Conservation (phyloP, 92 coral and sea anemone species). For the Siderastrea siderea region DNA sequence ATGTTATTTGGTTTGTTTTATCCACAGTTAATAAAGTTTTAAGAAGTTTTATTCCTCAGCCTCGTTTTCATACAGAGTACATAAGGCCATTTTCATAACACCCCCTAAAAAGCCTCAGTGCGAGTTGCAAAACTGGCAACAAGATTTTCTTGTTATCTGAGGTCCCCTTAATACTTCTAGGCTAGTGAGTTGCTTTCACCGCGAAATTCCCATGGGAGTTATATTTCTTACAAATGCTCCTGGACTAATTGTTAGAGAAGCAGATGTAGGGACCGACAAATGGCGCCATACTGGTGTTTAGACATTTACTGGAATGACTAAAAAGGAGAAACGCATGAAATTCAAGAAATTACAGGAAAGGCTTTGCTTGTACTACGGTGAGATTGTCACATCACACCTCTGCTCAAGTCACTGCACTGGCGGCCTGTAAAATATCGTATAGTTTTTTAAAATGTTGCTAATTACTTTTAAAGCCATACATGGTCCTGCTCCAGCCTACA, state of each 20-base stretch:
- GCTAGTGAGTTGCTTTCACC: too few species aligned
- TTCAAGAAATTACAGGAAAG: background rate
- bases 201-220: too few species aligned
- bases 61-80: too few species aligned
- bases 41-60: too few species aligned
- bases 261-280: constrained; percentile 63
- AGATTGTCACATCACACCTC: background rate
- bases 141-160: too few species aligned
- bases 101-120: too few species aligned
- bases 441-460: background rate
- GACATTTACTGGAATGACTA: constrained; percentile 68
- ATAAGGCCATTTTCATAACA: too few species aligned
- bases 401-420: background rate
- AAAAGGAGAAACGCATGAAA: background rate
- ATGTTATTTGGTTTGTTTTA: too few species aligned
- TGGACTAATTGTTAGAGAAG: constrained; percentile 32
- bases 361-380: background rate
- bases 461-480: background rate
- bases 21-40: too few species aligned
- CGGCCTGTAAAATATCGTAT: background rate
- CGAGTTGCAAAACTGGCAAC: too few species aligned
- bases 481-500: background rate
- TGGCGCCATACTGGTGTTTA: constrained; percentile 78
- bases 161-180: too few species aligned
- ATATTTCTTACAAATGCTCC: too few species aligned